Conservation (phyloP, 2,888 invertebrate genomes). For the Pseudococcus viburni region DNA sequence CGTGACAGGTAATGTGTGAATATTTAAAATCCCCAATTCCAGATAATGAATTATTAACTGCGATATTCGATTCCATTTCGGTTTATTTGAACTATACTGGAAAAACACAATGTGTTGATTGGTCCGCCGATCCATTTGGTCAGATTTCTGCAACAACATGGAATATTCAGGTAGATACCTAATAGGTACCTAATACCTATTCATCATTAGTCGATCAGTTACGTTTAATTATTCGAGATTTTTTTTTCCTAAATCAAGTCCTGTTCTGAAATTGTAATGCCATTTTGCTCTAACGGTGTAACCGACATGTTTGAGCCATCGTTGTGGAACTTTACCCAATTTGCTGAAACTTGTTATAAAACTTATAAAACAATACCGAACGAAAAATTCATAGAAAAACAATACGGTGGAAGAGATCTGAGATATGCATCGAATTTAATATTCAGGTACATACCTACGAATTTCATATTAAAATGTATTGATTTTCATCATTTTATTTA, state of each 20-base stretch:
- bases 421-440: constrained; percentile 76
- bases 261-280: constrained; percentile 98
- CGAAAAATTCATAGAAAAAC: constrained; percentile 78
- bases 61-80: constrained; percentile 79
- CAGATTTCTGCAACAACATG: constrained; percentile 81
- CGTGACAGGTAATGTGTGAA: constrained; percentile 74
- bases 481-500: too few species aligned
- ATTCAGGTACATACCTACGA: constrained; percentile 71
- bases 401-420: constrained; percentile 87
- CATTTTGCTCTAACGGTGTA: constrained; percentile 84
- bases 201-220: not conserved
- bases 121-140: constrained; percentile 75
- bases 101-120: constrained; percentile 79
- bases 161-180: constrained; percentile 82
- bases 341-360: constrained; percentile 79
- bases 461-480: not conserved
- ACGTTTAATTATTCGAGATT: not conserved
- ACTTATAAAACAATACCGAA: constrained; percentile 81
- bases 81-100: constrained; percentile 89
- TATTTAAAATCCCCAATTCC: constrained; percentile 72
- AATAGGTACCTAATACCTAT: not conserved
- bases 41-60: constrained; percentile 75
- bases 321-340: constrained; percentile 82
- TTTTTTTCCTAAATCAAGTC: constrained; percentile 72
- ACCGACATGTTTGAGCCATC: constrained; percentile 87